Conservation (phyloP, 2,888 invertebrate species). For the Hoplodrina blanda region DNA sequence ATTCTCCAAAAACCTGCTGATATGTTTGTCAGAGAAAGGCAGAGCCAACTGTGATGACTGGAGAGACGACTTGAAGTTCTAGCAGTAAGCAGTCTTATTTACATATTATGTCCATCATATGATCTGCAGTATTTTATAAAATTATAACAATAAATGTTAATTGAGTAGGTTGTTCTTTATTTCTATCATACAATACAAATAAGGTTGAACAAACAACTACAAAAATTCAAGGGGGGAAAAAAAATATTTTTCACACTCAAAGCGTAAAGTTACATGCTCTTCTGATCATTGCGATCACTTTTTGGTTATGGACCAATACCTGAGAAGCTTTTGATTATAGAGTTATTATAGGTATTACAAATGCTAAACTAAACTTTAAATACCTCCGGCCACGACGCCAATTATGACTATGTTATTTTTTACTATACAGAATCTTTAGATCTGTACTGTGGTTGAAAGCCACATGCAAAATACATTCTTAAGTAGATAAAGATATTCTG, state of each 20-base stretch:
- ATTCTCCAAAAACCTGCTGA: constrained; percentile 92
- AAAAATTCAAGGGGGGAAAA: neutral
- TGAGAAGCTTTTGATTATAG: no score
- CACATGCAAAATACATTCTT: neutral
- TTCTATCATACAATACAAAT: neutral
- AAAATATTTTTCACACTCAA: no score
- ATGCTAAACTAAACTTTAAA: no score
- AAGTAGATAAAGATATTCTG: neutral
- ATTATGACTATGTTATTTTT: no score
- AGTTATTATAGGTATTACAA: no score
- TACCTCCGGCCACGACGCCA: no score
- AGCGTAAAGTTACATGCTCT: no score
- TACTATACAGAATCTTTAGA: no score
- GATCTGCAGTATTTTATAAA: constrained; percentile 9
- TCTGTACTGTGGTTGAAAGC: no score
- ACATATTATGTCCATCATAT: neutral
- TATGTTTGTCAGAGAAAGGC: constrained; percentile 93
- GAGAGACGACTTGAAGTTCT: constrained; percentile 88
- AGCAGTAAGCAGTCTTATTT: constrained; percentile 16
- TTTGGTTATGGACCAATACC: no score
- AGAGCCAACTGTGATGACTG: constrained; percentile 94
- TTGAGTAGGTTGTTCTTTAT: constrained; percentile 17
- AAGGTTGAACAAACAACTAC: neutral
- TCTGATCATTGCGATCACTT: no score
- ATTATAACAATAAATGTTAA: constrained; percentile 21